phyloP scores from a whole-genome alignment of 1,140 invertebrate genomes.

The Charaxes varanes region DNA sequence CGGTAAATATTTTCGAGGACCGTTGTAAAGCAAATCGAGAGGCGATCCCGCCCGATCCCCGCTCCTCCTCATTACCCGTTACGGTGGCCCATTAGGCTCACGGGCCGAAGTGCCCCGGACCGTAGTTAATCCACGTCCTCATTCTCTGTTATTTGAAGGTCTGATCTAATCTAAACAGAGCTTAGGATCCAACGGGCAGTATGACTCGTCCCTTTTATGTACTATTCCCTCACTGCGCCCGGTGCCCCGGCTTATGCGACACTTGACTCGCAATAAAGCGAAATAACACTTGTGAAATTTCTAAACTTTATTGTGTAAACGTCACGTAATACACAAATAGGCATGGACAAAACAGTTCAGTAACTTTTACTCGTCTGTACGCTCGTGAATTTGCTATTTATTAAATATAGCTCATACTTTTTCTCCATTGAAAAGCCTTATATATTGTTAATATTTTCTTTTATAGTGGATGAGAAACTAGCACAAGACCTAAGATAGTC shows the following conservation, averaged over 20 bases:
- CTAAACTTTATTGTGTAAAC: slow-evolving; percentile 51
- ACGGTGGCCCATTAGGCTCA: slow-evolving; percentile 67
- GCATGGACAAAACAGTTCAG: too few species aligned
- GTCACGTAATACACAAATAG: too few species aligned
- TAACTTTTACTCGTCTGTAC: slow-evolving; percentile 2
- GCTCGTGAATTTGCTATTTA: too few species aligned
- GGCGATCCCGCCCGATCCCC: slow-evolving; percentile 30
- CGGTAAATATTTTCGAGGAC: slow-evolving; percentile 36
- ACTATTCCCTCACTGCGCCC: slow-evolving; percentile 60
- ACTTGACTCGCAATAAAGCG: slow-evolving; percentile 61
- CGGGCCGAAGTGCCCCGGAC: slow-evolving; percentile 67
- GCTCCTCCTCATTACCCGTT: slow-evolving; percentile 64
- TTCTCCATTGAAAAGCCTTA: too few species aligned
- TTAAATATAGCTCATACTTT: too few species aligned
- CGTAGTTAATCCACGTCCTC: slow-evolving; percentile 73
- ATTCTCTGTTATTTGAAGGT: slow-evolving; percentile 74
- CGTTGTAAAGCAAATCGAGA: slow-evolving; percentile 34
- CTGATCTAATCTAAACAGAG: slow-evolving; percentile 73
- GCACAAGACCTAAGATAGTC: too few species aligned
- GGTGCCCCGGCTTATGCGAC: slow-evolving; percentile 46
- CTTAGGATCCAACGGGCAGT: slow-evolving; percentile 69
- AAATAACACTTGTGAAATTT: slow-evolving; percentile 66
- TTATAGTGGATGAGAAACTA: too few species aligned
- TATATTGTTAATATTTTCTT: too few species aligned
- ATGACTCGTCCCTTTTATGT: slow-evolving; percentile 69